Evolutionary conservation across 2,797 vertebrate genomes (phyloP).

Genomic region (Arctocebus calabarensis): DNA sequence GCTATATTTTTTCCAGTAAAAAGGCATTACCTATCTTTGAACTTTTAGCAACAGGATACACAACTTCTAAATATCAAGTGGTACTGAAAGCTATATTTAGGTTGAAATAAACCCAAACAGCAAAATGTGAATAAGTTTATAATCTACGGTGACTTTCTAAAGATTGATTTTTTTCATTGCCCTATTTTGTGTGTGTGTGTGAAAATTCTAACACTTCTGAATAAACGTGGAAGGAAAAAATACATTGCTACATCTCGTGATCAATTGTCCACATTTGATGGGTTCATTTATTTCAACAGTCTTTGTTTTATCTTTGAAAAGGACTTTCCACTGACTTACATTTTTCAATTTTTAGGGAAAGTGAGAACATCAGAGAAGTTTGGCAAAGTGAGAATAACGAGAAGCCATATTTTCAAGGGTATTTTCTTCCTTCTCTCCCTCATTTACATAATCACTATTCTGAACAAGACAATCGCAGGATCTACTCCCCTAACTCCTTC

Average conservation of each 20-base stretch:
- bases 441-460: neutral
- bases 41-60: neutral
- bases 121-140: slow-evolving; percentile 18
- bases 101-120: neutral
- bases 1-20: neutral
- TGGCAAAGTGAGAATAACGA: neutral
- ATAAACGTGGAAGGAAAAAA: neutral
- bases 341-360: neutral
- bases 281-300: neutral
- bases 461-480: neutral
- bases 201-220: neutral
- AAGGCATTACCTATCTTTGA: neutral
- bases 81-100: neutral
- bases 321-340: neutral
- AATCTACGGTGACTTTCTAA: neutral
- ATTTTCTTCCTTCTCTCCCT: neutral
- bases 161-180: neutral
- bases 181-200: neutral
- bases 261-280: neutral
- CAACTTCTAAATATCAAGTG: neutral
- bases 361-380: neutral
- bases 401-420: neutral
- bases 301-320: neutral
- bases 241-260: neutral
- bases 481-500: too few species aligned